Evolutionary conservation across 2,113 vertebrate genomes (phyloP).

Genomic region (Psammodynastes pulverulentus): DNA sequence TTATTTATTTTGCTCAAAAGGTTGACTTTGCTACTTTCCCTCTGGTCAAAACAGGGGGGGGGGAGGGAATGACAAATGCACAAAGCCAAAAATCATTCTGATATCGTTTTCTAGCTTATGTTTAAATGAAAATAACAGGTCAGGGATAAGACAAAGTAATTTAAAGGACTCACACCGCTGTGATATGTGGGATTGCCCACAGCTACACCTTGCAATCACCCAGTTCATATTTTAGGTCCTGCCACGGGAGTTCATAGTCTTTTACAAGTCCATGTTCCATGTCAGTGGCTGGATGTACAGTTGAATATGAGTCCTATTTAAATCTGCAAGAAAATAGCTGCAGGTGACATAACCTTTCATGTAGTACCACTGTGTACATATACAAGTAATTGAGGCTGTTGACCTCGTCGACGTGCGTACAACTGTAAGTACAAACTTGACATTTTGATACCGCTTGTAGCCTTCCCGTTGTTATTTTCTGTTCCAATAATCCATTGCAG

Average conservation of each 20-base stretch:
- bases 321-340: slow-evolving; percentile 92
- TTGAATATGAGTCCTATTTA: slow-evolving; percentile 83
- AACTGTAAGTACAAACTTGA: slow-evolving; percentile 99
- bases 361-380: slow-evolving; percentile 88
- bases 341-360: slow-evolving; percentile 98
- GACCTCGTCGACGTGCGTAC: slow-evolving; percentile 92
- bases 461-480: slow-evolving; percentile 95
- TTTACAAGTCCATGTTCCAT: slow-evolving; percentile 80
- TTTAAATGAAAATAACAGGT: slow-evolving; percentile 66
- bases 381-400: slow-evolving; percentile 99
- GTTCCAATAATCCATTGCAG: slow-evolving; percentile 99
- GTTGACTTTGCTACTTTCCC: slow-evolving; percentile 5
- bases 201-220: slow-evolving; percentile 77
- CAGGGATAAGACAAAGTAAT: slow-evolving; percentile 66
- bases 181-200: slow-evolving; percentile 65
- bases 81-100: slow-evolving; percentile 11
- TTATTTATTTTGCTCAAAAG: neutral
- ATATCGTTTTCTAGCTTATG: slow-evolving; percentile 55
- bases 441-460: slow-evolving; percentile 98
- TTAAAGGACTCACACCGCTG: slow-evolving; percentile 58
- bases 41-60: neutral
- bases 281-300: slow-evolving; percentile 79
- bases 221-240: slow-evolving; percentile 75
- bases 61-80: neutral
- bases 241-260: slow-evolving; percentile 74